Percentiles rank a stretch among this genome's conserved stretches.
Evolutionary conservation across 64 coral and sea anemone genomes (phyloP).

Genomic region (Hydrozoanthus tunicans): DNA sequence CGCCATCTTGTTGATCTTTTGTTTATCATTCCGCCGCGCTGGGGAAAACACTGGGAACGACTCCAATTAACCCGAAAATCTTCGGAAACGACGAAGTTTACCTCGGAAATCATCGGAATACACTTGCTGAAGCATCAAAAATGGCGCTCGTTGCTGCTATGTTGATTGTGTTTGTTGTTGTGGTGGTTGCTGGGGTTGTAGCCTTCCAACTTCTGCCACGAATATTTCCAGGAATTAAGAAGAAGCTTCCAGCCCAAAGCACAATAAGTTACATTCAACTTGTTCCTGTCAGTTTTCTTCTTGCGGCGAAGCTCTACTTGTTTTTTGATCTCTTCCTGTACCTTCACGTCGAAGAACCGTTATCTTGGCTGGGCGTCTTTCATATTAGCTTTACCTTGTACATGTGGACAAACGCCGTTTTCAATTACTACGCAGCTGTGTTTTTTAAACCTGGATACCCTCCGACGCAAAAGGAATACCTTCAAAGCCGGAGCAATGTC

Average conservation of each 20-base stretch:
- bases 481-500: constrained; percentile 68
- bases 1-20: constrained; percentile 70
- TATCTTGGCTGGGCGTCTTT: constrained; percentile 65
- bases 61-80: constrained; percentile 23
- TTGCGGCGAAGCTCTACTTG: constrained; percentile 68
- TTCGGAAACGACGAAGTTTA: constrained; percentile 2
- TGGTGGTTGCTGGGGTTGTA: constrained; percentile 72
- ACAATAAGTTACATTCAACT: constrained; percentile 77
- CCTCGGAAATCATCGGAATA: not conserved
- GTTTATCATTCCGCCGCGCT: too few relatives aligned
- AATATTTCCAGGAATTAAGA: constrained; percentile 74
- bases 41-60: constrained; percentile 21
- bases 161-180: constrained; percentile 49
- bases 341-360: constrained; percentile 70
- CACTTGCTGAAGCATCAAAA: not conserved
- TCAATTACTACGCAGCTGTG: constrained; percentile 73
- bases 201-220: constrained; percentile 85
- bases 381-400: constrained; percentile 78
- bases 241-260: constrained; percentile 74
- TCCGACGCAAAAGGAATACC: constrained; percentile 77
- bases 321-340: constrained; percentile 57
- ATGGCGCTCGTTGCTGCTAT: constrained; percentile 57
- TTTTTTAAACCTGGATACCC: constrained; percentile 80
- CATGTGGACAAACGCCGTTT: constrained; percentile 46
- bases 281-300: constrained; percentile 79